Base-by-base conservation (phyloP, 1,140 invertebrate species). In the Papilio polytes region DNA sequence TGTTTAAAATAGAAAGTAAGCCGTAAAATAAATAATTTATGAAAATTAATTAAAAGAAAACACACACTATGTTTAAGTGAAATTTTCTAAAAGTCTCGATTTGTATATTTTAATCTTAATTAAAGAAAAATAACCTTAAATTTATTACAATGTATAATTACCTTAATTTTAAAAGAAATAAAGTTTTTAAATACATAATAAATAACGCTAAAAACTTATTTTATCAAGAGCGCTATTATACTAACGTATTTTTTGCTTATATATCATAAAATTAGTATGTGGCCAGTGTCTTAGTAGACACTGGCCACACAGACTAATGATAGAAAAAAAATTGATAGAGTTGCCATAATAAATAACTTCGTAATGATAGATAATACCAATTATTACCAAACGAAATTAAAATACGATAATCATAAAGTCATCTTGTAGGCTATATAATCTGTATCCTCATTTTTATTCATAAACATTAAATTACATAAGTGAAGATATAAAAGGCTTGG, bases 1-100 rank as follows among this genome's bases (percentile, higher is more conserved):
- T 26, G 22, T 70, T 70, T 31, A 70, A 31, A 70, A 63, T 63
- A 70, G 63, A 70, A 70, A 70, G 63, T 56, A 3, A 22, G 59
- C 18, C 9, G 22, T 26, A 4, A 63, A 63, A 63, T 63, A 26
- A 70, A 70, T 70, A 36, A 70, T 70, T 70, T 31, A 70, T 70
- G 63, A 70, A 70, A 70, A 36, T 36, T 31, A 31, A 70, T 13
- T 70, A 31, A 70, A 70, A 31, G 26, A 31, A 70, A 3, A 31
- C 63, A 6, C 63, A 31, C 63, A 6, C n/a, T 56, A 18, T 13
- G 46, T 48, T 56, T 56, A 56, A 56, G 9, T 56, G 1, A 7
- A 56, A 20, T 56, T 18, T n/a, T 51, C 13, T 15, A 51, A 15
- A 15, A 41, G 4, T 41, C 9, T 63, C 2, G 20, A 63, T 12